Conservation (phyloP, 2,797 vertebrate genomes). For the Melanotaenia nigrans region DNA sequence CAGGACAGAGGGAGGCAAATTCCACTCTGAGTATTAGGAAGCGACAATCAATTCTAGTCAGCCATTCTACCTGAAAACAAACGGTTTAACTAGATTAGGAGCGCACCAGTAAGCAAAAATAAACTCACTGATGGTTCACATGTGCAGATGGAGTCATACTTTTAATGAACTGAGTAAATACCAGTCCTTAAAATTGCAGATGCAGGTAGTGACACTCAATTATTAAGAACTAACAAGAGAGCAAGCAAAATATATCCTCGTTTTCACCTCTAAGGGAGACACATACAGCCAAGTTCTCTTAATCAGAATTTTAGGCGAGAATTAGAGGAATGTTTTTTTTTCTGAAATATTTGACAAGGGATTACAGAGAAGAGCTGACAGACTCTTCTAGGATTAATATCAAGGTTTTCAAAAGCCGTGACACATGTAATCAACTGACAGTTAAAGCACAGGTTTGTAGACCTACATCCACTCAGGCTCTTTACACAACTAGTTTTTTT, state of each 20-base stretch:
- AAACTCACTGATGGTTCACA: conserved; percentile 47
- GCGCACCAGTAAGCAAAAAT: conserved; percentile 35
- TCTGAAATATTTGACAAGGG: conserved; percentile 22
- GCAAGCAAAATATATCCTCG: background rate
- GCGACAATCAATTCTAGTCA: conserved; percentile 18
- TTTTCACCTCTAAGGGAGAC: background rate
- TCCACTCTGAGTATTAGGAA: conserved; percentile 32
- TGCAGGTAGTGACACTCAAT: conserved; percentile 27
- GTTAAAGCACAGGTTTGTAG: conserved; percentile 26
- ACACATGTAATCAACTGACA: background rate
- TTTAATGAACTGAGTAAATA: conserved; percentile 47
- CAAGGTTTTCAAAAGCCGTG: conserved; percentile 27
- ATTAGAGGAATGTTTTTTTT: background rate
- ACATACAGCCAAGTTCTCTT: background rate
- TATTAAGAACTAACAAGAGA: conserved; percentile 4
- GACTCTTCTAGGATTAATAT: conserved; percentile 27
- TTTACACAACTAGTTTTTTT: conserved; percentile 16
- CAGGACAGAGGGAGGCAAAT: conserved; percentile 50
- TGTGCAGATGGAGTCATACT: conserved; percentile 34
- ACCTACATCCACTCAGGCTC: conserved; percentile 10
- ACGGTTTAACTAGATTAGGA: conserved; percentile 39
- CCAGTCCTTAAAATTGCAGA: conserved; percentile 15
- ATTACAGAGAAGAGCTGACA: conserved; percentile 44
- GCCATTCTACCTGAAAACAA: conserved; percentile 47
- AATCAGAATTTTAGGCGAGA: background rate